phyloP scores from a whole-genome alignment of 2,888 invertebrate species.

The Sycophila texana region DNA sequence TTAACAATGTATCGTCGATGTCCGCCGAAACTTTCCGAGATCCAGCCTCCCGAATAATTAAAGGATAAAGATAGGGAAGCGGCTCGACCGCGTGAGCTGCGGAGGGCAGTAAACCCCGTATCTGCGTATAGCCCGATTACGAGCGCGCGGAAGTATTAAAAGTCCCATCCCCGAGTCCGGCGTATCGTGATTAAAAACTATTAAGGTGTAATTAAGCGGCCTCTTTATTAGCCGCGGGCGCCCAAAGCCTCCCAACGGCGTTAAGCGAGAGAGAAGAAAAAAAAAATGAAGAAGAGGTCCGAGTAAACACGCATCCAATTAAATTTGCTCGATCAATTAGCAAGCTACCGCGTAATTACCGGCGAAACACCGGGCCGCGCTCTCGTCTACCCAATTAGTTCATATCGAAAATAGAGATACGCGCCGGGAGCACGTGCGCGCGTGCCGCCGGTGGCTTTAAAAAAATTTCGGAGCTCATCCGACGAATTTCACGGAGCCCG shows the following conservation, averaged over 20 bases:
- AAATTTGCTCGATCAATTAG: constrained; percentile 38
- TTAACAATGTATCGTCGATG: too few relatives aligned
- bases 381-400: constrained; percentile 22
- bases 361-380: background rate
- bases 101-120: background rate
- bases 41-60: too few relatives aligned
- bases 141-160: too few relatives aligned
- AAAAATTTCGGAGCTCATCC: too few relatives aligned
- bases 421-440: background rate
- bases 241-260: background rate
- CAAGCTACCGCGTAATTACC: constrained; percentile 2
- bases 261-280: too few relatives aligned
- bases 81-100: too few relatives aligned
- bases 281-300: background rate
- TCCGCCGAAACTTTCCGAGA: too few relatives aligned
- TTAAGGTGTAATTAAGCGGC: constrained; percentile 28
- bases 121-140: background rate
- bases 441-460: background rate
- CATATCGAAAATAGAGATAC: constrained; percentile 29
- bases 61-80: too few relatives aligned
- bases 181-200: constrained; percentile 32
- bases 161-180: background rate
- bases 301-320: constrained; percentile 8
- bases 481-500: too few relatives aligned
- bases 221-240: background rate